Percentiles rank a stretch among this genome's conserved stretches.
These are phyloP conservation scores for Valencia hispanica DNA, from an alignment of 2,797 vertebrate genomes.

Conservation along the genomic window DNA sequence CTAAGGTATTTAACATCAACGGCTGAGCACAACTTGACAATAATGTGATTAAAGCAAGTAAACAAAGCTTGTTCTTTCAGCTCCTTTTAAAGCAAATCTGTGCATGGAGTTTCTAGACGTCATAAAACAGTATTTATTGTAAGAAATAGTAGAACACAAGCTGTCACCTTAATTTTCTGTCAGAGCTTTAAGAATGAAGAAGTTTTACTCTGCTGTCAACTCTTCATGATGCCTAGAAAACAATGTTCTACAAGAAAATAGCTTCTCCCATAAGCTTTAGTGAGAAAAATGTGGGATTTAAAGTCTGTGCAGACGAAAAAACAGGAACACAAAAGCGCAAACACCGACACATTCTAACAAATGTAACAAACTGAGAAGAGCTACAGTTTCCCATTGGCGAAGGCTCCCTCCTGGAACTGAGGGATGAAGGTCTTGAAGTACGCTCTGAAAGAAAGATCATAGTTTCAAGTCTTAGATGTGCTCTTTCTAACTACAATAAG, in stretches of 20 bases:
- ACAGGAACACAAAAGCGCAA: slow-evolving; percentile 30
- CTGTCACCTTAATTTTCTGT: slow-evolving; percentile 17
- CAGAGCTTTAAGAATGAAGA: slow-evolving; percentile 34
- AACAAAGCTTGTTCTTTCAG: slow-evolving; percentile 19
- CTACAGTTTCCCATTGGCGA: slow-evolving; percentile 97
- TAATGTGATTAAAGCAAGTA: slow-evolving; percentile 6
- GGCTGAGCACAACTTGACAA: slow-evolving; percentile 15
- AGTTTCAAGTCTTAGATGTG: background rate
- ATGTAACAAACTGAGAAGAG: slow-evolving; percentile 52
- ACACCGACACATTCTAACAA: slow-evolving; percentile 43
- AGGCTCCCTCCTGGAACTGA: slow-evolving; percentile 98
- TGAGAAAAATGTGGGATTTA: slow-evolving; percentile 11
- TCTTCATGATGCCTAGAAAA: slow-evolving; percentile 3
- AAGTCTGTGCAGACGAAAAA: slow-evolving; percentile 20
- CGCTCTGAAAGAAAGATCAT: slow-evolving; percentile 76
- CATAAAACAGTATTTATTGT: slow-evolving; percentile 29
- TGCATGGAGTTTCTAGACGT: slow-evolving; percentile 8
- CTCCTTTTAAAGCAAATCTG: slow-evolving; percentile 23
- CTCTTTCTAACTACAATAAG: background rate
- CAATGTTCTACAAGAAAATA: slow-evolving; percentile 14
- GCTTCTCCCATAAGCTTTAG: slow-evolving; percentile 5
- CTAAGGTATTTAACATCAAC: slow-evolving; percentile 2
- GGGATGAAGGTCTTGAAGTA: slow-evolving; percentile 98
- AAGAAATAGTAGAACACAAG: background rate
- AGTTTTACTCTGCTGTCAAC: slow-evolving; percentile 4